Evolutionary conservation across 2,113 vertebrate species (phyloP).

Genomic region (Sula dactylatra): DNA sequence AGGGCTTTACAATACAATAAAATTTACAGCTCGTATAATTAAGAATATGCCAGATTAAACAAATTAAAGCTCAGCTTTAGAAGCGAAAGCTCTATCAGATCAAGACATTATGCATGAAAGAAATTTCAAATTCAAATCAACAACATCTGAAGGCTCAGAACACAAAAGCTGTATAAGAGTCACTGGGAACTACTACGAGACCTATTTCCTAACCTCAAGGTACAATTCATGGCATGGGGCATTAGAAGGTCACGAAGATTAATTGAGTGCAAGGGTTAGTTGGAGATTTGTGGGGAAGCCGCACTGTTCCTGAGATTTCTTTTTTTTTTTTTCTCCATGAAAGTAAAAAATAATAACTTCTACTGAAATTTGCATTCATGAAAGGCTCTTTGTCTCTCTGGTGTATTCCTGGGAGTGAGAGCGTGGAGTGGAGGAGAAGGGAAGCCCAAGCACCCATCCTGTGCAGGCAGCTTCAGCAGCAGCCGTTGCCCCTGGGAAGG

Average conservation of each 20-base stretch:
- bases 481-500: not conserved
- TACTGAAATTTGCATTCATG: not conserved
- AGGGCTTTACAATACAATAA: slow-evolving; percentile 61
- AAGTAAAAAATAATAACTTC: slow-evolving; percentile 3
- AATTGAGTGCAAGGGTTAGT: slow-evolving; percentile 66
- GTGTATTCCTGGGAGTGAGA: not conserved
- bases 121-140: slow-evolving; percentile 49
- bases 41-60: slow-evolving; percentile 69
- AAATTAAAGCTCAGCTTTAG: slow-evolving; percentile 52
- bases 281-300: slow-evolving; percentile 45
- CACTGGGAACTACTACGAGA: not conserved
- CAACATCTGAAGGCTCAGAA: slow-evolving; percentile 3
- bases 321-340: not conserved
- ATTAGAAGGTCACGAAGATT: slow-evolving; percentile 17
- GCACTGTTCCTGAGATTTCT: not conserved
- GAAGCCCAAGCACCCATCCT: not conserved
- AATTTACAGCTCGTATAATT: slow-evolving; percentile 71
- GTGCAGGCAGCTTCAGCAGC: not conserved
- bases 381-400: not conserved
- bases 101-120: slow-evolving; percentile 20
- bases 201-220: slow-evolving; percentile 41
- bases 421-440: not conserved
- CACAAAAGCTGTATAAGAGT: not conserved
- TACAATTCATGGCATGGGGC: slow-evolving; percentile 24
- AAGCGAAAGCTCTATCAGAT: slow-evolving; percentile 15